A percentile compares a stretch with the other conserved stretches of the same genome.
phyloP scores from a whole-genome alignment of 2,888 invertebrate species.

The Caenorhabditis sp. region DNA sequence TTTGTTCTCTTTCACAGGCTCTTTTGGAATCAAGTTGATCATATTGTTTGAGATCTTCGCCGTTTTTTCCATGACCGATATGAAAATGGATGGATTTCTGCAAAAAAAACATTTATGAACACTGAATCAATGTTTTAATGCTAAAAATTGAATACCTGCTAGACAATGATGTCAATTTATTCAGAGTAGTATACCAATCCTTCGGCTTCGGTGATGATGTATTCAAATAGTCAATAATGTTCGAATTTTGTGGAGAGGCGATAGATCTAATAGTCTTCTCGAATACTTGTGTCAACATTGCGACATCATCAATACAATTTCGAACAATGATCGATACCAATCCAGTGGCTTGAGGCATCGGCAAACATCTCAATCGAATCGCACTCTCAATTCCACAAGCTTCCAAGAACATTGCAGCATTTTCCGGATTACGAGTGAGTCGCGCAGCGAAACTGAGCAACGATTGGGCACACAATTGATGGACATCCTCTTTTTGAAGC shows the following conservation, averaged over 20 bases:
- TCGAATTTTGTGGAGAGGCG: background rate
- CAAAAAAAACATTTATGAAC: background rate
- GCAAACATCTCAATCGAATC: conserved; percentile 38
- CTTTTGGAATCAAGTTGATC: conserved; percentile 5
- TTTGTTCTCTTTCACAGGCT: background rate
- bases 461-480: conserved; percentile 49
- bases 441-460: conserved; percentile 56
- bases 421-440: conserved; percentile 40
- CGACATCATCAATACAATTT: conserved; percentile 60
- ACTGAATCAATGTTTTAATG: background rate
- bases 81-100: conserved; percentile 29
- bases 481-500: conserved; percentile 15
- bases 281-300: conserved; percentile 13
- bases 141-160: background rate
- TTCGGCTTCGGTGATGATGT: conserved; percentile 15
- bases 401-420: conserved; percentile 53
- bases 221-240: background rate
- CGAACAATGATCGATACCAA: conserved; percentile 56
- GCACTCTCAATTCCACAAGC: conserved; percentile 32
- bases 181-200: conserved; percentile 41
- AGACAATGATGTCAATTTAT: conserved; percentile 33
- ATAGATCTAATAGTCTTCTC: conserved; percentile 41
- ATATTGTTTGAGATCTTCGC: conserved; percentile 11
- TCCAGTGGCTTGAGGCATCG: conserved; percentile 33
- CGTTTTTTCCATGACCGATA: conserved; percentile 14